Base-by-base conservation (phyloP, 2,797 vertebrate genomes). In the Typhlichthys eigenmanni region DNA sequence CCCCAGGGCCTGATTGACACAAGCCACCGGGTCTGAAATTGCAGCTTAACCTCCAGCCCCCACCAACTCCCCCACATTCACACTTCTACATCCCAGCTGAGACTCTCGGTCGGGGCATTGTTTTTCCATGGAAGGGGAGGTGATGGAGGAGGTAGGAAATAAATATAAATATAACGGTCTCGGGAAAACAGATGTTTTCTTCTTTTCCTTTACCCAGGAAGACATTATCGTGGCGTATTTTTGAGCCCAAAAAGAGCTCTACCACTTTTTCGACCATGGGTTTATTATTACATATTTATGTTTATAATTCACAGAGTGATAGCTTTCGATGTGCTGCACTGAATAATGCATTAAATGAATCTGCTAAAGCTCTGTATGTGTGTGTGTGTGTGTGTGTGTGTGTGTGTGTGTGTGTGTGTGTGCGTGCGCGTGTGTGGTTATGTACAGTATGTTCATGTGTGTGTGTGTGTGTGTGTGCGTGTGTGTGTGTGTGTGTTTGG, bases 271-370 rank as follows among this genome's bases (percentile, higher is more conserved):
- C 57, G 56, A 29, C 66, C 64, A 32, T 38, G 0, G 24, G 66
- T 68, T 78, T 83, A 83, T 85, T 84, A 88, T 88, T 84, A 84
- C 78, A 86, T 88, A 90, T 91, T 88, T 86, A 89, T 89, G 80
- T 63, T 66, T 72, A 76, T 76, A 77, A 83, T 74, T 80, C 66
- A 64, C 47, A 55, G 80, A 84, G 82, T 68, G 79, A 84, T 86
- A 66, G 78, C 72, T 76, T 80, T 83, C 75, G 82, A 87, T 86
- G 85, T 60, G 78, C 69, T 78, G 69, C 58, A 47, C 69, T 92
- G 85, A 92, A 92, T 92, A 89, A 91, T 88, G 90, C 82, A 92
- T 92, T 82, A 87, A 89, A 90, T 82, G 85, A 80, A 84, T 89
- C 85, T 84, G 78, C 77, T 89, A 65, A 24, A 74, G 76, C 74